Evolutionary conservation across 2,888 invertebrate species (phyloP).

Genomic region (Andrena haemorrhoa): DNA sequence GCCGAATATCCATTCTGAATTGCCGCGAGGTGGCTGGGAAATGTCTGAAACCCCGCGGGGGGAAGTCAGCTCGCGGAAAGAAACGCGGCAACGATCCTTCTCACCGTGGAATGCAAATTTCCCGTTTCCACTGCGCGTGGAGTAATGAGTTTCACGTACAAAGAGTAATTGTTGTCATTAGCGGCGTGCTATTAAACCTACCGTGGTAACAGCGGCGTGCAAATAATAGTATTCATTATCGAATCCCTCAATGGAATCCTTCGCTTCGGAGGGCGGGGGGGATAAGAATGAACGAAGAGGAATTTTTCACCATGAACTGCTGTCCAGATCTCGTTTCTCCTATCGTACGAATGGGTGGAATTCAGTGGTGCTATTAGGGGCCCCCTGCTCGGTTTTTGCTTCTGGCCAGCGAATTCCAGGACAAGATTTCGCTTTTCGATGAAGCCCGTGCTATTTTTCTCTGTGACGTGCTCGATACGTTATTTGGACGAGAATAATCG

Average conservation of each 20-base stretch:
- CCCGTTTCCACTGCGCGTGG: conserved; percentile 6
- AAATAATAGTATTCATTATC: conserved; percentile 35
- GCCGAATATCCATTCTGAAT: background rate
- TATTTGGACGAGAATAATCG: background rate
- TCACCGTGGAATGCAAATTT: conserved; percentile 24
- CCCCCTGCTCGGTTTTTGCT: background rate
- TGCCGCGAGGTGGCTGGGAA: background rate
- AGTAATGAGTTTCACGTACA: conserved; percentile 20
- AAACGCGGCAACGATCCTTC: conserved; percentile 12
- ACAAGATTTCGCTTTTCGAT: background rate
- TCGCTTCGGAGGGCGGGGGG: background rate
- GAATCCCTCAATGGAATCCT: conserved; percentile 16
- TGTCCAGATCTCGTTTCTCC: background rate
- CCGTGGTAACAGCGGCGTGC: background rate
- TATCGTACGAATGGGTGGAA: background rate
- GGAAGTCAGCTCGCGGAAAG: background rate
- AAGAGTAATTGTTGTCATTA: conserved; percentile 36
- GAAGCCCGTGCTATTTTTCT: background rate
- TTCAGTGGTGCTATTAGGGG: background rate
- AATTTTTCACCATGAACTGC: background rate
- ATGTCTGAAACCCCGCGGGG: background rate
- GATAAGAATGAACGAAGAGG: background rate
- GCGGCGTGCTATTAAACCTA: background rate
- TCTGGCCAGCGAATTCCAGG: background rate
- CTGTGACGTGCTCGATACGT: background rate